phyloP scores from a whole-genome alignment of 2,797 vertebrate species.

The Echiichthys vipera region DNA sequence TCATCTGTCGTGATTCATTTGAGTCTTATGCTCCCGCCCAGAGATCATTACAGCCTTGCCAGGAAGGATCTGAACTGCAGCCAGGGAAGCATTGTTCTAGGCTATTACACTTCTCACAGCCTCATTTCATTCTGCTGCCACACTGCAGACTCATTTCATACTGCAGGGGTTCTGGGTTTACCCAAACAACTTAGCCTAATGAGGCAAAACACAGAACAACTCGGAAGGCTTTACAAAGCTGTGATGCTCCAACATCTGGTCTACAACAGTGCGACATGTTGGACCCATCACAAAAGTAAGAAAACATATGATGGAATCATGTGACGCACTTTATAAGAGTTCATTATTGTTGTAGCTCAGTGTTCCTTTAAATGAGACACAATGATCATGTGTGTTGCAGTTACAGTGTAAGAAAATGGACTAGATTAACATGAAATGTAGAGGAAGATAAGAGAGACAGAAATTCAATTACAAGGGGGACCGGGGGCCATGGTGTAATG shows the following conservation, averaged over 20 bases:
- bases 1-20: constrained; percentile 64
- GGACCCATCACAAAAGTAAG: constrained; percentile 1
- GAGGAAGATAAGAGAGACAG: background rate
- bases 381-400: background rate
- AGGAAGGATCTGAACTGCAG: constrained; percentile 54
- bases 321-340: background rate
- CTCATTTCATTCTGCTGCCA: constrained; percentile 66
- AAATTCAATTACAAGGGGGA: background rate
- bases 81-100: constrained; percentile 64
- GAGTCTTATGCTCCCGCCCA: constrained; percentile 23
- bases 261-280: constrained; percentile 14
- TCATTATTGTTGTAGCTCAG: background rate
- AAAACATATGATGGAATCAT: constrained; percentile 1
- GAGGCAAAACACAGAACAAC: constrained; percentile 61
- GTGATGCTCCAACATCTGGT: constrained; percentile 53
- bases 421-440: background rate
- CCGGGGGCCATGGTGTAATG: background rate
- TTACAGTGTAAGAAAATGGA: background rate
- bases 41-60: constrained; percentile 61
- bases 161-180: constrained; percentile 72
- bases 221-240: constrained; percentile 43
- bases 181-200: constrained; percentile 78
- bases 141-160: constrained; percentile 66
- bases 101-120: constrained; percentile 72
- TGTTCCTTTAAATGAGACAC: background rate